Evolutionary conservation across 2,113 vertebrate genomes (phyloP).

Genomic region (Rhynchomys soricoides): DNA sequence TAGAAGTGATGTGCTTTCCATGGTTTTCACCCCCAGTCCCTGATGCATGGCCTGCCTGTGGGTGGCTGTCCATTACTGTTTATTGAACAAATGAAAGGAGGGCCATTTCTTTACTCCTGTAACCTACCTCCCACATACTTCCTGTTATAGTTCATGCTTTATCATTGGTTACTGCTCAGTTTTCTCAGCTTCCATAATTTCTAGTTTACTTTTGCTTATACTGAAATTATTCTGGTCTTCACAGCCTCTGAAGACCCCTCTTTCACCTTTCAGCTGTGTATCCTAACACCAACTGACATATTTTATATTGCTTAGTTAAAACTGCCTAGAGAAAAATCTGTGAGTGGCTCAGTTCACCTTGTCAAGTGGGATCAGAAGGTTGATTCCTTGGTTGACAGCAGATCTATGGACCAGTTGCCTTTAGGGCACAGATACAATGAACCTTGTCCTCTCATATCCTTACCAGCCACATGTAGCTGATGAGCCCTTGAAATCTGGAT

Average conservation of each 20-base stretch:
- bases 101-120: neutral
- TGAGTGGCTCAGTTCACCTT: neutral
- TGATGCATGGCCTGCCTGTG: neutral
- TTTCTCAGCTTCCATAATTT: neutral
- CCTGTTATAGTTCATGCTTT: neutral
- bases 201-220: neutral
- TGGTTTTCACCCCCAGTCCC: neutral
- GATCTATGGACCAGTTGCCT: neutral
- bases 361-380: neutral
- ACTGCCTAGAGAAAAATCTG: conserved; percentile 9
- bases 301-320: conserved; percentile 16
- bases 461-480: neutral
- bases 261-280: neutral
- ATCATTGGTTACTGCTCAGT: neutral
- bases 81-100: neutral
- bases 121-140: too few relatives aligned
- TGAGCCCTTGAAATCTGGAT: neutral
- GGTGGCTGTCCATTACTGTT: neutral
- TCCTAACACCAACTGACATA: neutral
- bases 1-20: neutral
- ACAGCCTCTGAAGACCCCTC: neutral
- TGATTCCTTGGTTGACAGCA: neutral
- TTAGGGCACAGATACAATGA: neutral
- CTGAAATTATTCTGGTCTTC: neutral
- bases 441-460: neutral